Evolutionary conservation across 2,888 invertebrate genomes (phyloP), one percentile per base, ranked within the genome.

Genomic region (Drosophila pegasa): DNA sequence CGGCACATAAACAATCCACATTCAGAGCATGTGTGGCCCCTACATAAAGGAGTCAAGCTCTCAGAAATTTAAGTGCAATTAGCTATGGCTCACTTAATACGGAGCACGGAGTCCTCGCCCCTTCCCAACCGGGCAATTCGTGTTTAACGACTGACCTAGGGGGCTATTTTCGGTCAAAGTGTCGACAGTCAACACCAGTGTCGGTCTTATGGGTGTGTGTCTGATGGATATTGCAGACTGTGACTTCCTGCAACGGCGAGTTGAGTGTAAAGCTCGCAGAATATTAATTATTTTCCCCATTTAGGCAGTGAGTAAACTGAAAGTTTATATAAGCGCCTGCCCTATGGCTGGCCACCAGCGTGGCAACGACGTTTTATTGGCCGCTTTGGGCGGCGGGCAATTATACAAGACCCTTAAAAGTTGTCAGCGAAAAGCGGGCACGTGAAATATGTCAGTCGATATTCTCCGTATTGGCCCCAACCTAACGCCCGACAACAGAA

Each of bases 251-350:
- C 52, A 0, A 31, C 20, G 16, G 33, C 22, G 22, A 43, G 35
- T 25, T n/a, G 31, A 51, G 22, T 41, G 56, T 40, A 40, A 63
- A 45, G 37, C 56, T 31, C 9, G 16, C 20, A 14, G 47, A 52
- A 54, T 75, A 71, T 67, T 75, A 71, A 75, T 75, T 71, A 75
- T 67, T 45, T 45, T 67, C 57, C 35, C 35, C 45, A 50, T 56
- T 71, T 45, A 14, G 37, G n/a, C 20, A 33, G 27, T 8, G 22
- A 22, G 35, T 16, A 35, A 40, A 50, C 29, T 20, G 31, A 43
- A 62, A 65, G 48, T 51, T 74, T 55, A 55, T 18, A 58, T 31
- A 35, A 54, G 31, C 37, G 38, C 14, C 8, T 14, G 16, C 37
- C 7, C 18, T 33, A 40, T 51, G 33, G 27, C 27, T 27, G 57